A percentile compares a stretch with the other conserved stretches of the same genome.
Conservation (phyloP, 2,113 vertebrate genomes). For the Tapirus terrestris region DNA sequence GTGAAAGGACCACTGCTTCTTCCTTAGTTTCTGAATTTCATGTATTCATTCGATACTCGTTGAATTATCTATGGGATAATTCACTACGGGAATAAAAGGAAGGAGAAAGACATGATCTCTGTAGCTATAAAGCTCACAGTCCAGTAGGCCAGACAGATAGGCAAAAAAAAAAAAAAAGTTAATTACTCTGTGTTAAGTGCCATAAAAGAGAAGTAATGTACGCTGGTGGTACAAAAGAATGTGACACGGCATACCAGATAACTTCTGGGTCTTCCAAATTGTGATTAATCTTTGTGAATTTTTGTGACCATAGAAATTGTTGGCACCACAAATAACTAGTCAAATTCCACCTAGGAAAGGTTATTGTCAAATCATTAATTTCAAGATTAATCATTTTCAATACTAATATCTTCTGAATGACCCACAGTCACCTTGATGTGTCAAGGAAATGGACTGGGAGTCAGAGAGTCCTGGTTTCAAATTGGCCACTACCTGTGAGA, state of each 20-base stretch:
- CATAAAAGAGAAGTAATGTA: background rate
- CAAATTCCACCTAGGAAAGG: background rate
- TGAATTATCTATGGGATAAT: background rate
- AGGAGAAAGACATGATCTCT: background rate
- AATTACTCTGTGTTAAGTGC: background rate
- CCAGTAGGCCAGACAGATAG: background rate
- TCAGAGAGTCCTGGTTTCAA: background rate
- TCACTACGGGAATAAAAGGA: background rate
- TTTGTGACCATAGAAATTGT: background rate
- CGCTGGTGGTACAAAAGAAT: background rate
- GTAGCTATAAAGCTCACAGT: background rate
- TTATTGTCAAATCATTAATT: background rate
- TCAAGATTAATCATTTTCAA: background rate
- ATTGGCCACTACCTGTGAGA: background rate
- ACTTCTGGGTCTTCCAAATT: background rate
- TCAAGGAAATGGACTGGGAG: background rate
- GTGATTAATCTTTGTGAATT: background rate
- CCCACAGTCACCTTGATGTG: background rate
- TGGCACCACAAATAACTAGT: background rate
- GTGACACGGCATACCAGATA: background rate
- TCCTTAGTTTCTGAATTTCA: conserved; percentile 17
- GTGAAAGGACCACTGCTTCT: background rate
- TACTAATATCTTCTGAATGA: background rate
- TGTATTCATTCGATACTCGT: background rate
- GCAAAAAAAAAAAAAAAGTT: background rate